Conservation (phyloP, 2,888 invertebrate genomes). For the Orgyia antiqua region DNA sequence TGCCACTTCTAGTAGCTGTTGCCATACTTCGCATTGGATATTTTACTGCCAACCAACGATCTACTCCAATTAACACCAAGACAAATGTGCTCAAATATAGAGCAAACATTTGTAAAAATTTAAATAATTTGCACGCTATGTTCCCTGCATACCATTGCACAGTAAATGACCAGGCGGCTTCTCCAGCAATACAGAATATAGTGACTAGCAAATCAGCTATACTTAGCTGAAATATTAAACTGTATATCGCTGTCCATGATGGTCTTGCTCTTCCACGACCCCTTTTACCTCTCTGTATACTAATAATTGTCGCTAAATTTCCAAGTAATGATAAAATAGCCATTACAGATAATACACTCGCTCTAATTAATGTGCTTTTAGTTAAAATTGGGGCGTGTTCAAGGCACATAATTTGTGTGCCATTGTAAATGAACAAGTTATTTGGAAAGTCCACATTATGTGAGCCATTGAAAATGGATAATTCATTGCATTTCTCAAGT, state of each 20-base stretch:
- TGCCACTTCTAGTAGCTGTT: conserved; percentile 82
- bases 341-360: conserved; percentile 82
- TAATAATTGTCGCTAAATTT: conserved; percentile 86
- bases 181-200: conserved; percentile 88
- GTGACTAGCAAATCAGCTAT: conserved; percentile 90
- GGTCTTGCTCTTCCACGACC: conserved; percentile 77
- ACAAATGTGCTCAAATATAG: conserved; percentile 90
- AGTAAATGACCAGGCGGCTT: conserved; percentile 88
- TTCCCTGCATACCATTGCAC: conserved; percentile 90
- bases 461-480: conserved; percentile 42
- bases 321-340: conserved; percentile 85
- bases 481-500: conserved; percentile 52
- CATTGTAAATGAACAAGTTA: conserved; percentile 45
- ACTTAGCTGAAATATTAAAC: conserved; percentile 88
- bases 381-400: conserved; percentile 85
- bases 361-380: conserved; percentile 80
- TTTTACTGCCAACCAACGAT: conserved; percentile 88
- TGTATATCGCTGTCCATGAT: conserved; percentile 85
- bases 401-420: conserved; percentile 59
- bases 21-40: conserved; percentile 86
- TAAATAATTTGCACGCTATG: conserved; percentile 86
- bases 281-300: conserved; percentile 82
- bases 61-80: conserved; percentile 88
- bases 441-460: conserved; percentile 36
- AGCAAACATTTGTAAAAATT: conserved; percentile 89